Evolutionary conservation across 1,140 invertebrate genomes (phyloP).

Genomic region (Saccostrea cuccullata): DNA sequence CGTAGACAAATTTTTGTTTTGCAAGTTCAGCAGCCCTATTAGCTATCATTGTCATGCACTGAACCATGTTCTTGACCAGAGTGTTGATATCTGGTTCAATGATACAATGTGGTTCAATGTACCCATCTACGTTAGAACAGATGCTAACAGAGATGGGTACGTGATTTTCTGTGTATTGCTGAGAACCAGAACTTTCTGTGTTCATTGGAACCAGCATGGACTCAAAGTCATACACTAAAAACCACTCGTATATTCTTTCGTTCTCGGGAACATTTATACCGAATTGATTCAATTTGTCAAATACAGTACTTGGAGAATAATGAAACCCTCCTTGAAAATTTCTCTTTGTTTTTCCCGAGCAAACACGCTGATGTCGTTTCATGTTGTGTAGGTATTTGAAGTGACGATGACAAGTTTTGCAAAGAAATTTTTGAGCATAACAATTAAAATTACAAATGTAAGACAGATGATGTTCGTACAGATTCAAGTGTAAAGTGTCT

Average conservation of each 20-base stretch:
- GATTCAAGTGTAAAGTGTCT: background rate
- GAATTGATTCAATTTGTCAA: conserved; percentile 34
- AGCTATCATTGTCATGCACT: conserved; percentile 10
- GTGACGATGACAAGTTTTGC: conserved; percentile 37
- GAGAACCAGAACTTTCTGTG: background rate
- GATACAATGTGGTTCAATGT: conserved; percentile 33
- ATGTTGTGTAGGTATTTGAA: background rate
- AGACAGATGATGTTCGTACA: conserved; percentile 2
- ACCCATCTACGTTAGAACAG: conserved; percentile 45
- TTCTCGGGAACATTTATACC: background rate
- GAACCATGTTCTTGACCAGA: conserved; percentile 26
- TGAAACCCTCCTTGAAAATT: conserved; percentile 45
- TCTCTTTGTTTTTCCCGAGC: background rate
- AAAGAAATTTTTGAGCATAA: background rate
- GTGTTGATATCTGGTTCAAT: conserved; percentile 29
- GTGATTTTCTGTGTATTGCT: conserved; percentile 26
- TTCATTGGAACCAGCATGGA: conserved; percentile 29
- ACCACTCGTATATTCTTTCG: conserved; percentile 13
- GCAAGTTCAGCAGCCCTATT: background rate
- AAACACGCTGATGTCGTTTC: conserved; percentile 20
- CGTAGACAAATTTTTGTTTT: background rate
- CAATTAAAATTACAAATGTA: background rate
- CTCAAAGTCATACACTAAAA: conserved; percentile 45
- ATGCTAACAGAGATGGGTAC: conserved; percentile 48
- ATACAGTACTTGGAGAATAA: background rate